A percentile compares a stretch with the other conserved stretches of the same genome.
Conservation (phyloP, 2,888 invertebrate species). For the Aelia acuminata region DNA sequence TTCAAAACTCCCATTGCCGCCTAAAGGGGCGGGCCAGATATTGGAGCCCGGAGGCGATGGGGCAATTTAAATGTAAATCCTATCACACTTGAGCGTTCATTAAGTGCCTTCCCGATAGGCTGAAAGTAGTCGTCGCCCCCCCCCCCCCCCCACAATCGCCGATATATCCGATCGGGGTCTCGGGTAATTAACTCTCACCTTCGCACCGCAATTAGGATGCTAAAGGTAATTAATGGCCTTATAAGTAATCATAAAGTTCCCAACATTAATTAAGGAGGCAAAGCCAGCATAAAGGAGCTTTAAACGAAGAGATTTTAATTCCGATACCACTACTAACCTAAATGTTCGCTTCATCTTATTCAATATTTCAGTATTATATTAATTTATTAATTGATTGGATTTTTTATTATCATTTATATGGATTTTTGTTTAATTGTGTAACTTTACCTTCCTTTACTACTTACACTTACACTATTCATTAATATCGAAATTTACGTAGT, state of each 20-base stretch:
- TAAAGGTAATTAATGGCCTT: not conserved
- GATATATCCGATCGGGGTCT: not conserved
- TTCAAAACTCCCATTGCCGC: constrained; percentile 37
- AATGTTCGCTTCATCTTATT: too few species aligned
- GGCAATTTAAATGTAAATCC: constrained; percentile 50
- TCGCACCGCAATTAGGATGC: not conserved
- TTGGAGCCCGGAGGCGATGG: constrained; percentile 36
- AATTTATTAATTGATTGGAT: too few species aligned
- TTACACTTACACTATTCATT: too few species aligned
- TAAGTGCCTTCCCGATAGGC: constrained; percentile 4
- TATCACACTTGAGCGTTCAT: constrained; percentile 46
- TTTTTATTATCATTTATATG: too few species aligned
- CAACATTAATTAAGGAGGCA: not conserved
- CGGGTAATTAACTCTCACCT: not conserved
- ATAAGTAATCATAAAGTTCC: not conserved
- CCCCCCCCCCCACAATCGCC: not conserved
- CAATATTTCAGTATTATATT: too few species aligned
- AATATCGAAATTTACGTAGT: too few species aligned
- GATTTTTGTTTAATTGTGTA: too few species aligned
- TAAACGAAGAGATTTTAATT: too few species aligned
- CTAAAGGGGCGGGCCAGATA: constrained; percentile 21
- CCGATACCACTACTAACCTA: too few species aligned
- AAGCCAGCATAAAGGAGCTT: not conserved
- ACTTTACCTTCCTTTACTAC: too few species aligned
- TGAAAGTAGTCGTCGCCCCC: not conserved